Evolutionary conservation across 2,797 vertebrate genomes (phyloP).

Genomic region (Sebastolobus alascanus): DNA sequence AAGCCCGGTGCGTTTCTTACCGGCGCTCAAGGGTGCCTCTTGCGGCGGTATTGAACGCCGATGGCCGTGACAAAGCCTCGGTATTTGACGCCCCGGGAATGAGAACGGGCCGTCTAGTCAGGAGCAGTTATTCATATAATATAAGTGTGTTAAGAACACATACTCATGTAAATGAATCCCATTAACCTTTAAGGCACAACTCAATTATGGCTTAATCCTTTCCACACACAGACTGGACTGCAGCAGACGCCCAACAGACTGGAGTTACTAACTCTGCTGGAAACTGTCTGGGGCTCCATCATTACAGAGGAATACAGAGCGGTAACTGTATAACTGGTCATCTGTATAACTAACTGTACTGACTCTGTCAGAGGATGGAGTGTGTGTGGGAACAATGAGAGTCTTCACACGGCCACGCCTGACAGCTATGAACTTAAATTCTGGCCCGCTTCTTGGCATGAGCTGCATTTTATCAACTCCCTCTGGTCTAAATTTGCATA

Average conservation of each 20-base stretch:
- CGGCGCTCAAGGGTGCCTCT: accelerated
- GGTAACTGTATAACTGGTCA: constrained; percentile 21
- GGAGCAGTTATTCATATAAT: constrained; percentile 8
- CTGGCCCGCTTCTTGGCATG: not conserved
- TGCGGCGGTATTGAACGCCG: too few species aligned
- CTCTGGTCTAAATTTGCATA: constrained; percentile 7
- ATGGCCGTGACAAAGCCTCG: too few species aligned
- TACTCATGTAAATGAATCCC: constrained; percentile 59
- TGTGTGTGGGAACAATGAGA: constrained; percentile 34
- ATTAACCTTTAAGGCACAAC: constrained; percentile 75
- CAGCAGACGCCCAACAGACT: constrained; percentile 46
- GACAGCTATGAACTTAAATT: not conserved
- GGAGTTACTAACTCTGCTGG: constrained; percentile 39
- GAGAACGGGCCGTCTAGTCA: too few species aligned
- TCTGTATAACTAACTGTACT: constrained; percentile 27
- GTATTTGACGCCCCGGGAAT: too few species aligned
- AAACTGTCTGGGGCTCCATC: constrained; percentile 39
- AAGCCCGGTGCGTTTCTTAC: too few species aligned
- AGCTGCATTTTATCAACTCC: constrained; percentile 12
- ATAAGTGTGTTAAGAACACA: constrained; percentile 22
- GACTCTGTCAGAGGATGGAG: constrained; percentile 31
- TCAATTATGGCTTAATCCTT: constrained; percentile 77
- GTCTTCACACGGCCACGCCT: constrained; percentile 13
- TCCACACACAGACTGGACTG: constrained; percentile 49
- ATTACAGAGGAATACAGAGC: constrained; percentile 29